These are phyloP conservation scores for Hermetia illucens DNA, from an alignment of 1,140 invertebrate species.

Conservation along the genomic window DNA sequence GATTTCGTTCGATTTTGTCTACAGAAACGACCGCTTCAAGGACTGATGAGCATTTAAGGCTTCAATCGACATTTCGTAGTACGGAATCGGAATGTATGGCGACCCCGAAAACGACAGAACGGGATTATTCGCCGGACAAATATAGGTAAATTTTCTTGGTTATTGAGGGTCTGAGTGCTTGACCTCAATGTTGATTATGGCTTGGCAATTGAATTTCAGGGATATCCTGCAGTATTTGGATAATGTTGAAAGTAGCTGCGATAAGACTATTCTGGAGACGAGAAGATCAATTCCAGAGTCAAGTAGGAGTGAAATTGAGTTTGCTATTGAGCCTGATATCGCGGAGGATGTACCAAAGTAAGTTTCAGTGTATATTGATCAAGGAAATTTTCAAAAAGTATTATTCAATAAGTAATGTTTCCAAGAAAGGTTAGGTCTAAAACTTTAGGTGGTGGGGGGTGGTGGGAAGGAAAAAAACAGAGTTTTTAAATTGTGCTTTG, in stretches of 20 bases:
- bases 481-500: background rate
- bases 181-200: too few species aligned
- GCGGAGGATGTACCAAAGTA: slow-evolving; percentile 29
- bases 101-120: background rate
- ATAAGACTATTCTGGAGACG: slow-evolving; percentile 25
- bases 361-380: too few species aligned
- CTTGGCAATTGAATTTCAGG: too few species aligned
- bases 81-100: slow-evolving; percentile 1
- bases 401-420: background rate
- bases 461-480: too few species aligned
- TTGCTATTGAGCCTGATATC: slow-evolving; percentile 25
- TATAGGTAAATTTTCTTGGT: too few species aligned
- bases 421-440: background rate
- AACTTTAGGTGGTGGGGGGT: background rate
- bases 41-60: background rate
- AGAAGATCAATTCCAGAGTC: slow-evolving; percentile 23
- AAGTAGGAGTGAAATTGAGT: slow-evolving; percentile 25
- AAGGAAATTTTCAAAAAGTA: background rate
- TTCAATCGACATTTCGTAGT: background rate
- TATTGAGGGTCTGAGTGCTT: too few species aligned
- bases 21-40: background rate
- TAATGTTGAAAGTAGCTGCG: slow-evolving; percentile 27
- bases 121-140: too few species aligned
- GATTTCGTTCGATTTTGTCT: background rate
- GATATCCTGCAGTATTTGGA: slow-evolving; percentile 28